Evolutionary conservation across 2,797 vertebrate genomes (phyloP).

Genomic region (Sebastes oblongus): DNA sequence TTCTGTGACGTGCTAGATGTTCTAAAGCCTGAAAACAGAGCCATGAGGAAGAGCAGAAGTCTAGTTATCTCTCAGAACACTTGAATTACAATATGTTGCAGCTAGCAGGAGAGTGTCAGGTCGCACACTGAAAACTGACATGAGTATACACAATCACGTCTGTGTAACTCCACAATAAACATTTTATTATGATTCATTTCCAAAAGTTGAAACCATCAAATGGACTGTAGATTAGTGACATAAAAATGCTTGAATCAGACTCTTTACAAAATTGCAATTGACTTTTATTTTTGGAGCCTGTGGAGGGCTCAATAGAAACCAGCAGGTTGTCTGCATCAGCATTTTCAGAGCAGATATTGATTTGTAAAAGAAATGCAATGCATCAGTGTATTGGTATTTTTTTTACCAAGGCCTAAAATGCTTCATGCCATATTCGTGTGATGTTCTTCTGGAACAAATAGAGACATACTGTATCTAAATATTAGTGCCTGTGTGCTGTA

Average conservation of each 20-base stretch:
- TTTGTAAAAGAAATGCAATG: neutral
- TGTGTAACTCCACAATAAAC: neutral
- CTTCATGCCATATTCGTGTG: neutral
- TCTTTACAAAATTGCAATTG: neutral
- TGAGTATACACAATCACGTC: neutral
- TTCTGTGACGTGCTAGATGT: too few species aligned
- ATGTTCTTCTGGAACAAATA: neutral
- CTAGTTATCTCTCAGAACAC: too few species aligned
- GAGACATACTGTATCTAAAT: neutral
- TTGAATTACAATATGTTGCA: too few species aligned
- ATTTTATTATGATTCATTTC: neutral
- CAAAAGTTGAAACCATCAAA: neutral
- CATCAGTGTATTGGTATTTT: neutral
- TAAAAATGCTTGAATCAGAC: neutral
- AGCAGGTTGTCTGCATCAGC: neutral
- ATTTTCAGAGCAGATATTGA: conserved; percentile 4
- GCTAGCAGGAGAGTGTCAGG: neutral
- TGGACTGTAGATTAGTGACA: neutral
- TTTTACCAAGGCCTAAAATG: neutral
- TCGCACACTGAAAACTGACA: neutral
- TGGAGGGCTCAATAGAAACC: neutral
- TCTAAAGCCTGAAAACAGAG: too few species aligned
- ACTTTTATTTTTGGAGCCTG: neutral
- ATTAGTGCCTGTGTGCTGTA: neutral
- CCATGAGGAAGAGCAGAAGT: too few species aligned